These are phyloP conservation scores for Ursus arctos DNA, from an alignment of 2,113 vertebrate genomes.

Conservation along the genomic window DNA sequence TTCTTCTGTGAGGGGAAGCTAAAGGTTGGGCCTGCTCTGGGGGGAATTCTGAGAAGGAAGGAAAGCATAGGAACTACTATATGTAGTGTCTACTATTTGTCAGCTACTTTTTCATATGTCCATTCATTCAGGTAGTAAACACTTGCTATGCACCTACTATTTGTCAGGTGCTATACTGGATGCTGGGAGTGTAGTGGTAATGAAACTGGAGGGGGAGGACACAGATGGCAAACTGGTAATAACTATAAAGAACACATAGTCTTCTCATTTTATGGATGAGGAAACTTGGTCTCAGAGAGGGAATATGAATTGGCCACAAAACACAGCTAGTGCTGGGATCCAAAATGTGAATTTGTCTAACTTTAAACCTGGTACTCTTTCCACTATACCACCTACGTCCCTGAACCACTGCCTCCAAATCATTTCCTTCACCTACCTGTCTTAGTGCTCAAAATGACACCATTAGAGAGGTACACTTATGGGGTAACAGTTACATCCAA, in stretches of 20 bases:
- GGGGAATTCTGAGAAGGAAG: background rate
- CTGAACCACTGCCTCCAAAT: background rate
- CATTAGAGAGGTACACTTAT: background rate
- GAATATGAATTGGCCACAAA: background rate
- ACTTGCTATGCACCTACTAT: background rate
- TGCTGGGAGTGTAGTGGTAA: background rate
- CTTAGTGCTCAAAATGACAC: background rate
- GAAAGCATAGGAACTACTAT: background rate
- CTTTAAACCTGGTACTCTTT: conserved; percentile 9
- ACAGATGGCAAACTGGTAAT: background rate
- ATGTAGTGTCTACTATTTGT: background rate
- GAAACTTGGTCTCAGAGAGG: background rate
- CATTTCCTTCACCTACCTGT: background rate
- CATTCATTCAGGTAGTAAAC: conserved; percentile 17
- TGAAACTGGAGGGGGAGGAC: background rate
- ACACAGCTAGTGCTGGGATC: conserved; percentile 18
- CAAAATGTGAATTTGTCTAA: conserved; percentile 7
- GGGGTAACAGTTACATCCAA: background rate
- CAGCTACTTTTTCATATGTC: background rate
- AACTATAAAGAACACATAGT: background rate
- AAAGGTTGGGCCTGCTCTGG: background rate
- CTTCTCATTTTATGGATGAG: conserved; percentile 19
- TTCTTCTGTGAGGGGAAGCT: background rate
- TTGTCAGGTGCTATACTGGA: background rate
- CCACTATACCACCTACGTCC: background rate